Conservation (phyloP, 2,797 vertebrate genomes). For the Octomys mimax region DNA sequence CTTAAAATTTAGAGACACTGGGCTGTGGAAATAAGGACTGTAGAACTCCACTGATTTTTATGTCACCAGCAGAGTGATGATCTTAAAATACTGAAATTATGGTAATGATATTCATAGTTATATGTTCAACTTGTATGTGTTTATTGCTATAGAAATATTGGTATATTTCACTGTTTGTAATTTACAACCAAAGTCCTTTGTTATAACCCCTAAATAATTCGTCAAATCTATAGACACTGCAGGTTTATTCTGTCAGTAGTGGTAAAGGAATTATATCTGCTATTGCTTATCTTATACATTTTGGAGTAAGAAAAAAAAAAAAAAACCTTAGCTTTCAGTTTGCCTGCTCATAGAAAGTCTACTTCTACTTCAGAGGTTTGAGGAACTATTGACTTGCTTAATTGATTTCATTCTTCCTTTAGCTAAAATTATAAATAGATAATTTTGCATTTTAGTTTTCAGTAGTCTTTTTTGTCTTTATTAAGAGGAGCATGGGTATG, state of each 20-base stretch:
- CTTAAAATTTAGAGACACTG: not conserved
- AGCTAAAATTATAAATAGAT: conserved; percentile 87
- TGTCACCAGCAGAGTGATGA: not conserved
- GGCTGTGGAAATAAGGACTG: not conserved
- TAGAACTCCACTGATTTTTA: not conserved
- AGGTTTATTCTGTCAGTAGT: conserved; percentile 23
- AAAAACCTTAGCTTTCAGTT: conserved; percentile 66
- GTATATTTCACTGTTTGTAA: conserved; percentile 42
- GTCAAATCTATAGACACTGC: conserved; percentile 60
- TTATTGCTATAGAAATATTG: not conserved
- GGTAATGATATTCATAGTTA: not conserved
- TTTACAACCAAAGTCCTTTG: conserved; percentile 40
- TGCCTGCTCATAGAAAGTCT: conserved; percentile 69
- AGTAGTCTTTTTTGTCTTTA: conserved; percentile 73
- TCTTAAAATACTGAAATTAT: conserved; percentile 27
- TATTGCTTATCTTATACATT: conserved; percentile 62
- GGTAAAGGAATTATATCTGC: conserved; percentile 29
- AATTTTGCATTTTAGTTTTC: conserved; percentile 78
- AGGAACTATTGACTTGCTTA: conserved; percentile 48
- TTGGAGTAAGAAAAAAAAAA: conserved; percentile 59
- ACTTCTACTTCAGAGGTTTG: not conserved
- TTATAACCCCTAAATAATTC: not conserved
- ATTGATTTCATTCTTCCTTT: conserved; percentile 69
- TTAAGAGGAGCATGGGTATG: conserved; percentile 75
- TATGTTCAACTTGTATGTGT: not conserved